These are phyloP conservation scores for Gonocerus acuteangulatus DNA, from an alignment of 2,888 invertebrate genomes.

Conservation along the genomic window DNA sequence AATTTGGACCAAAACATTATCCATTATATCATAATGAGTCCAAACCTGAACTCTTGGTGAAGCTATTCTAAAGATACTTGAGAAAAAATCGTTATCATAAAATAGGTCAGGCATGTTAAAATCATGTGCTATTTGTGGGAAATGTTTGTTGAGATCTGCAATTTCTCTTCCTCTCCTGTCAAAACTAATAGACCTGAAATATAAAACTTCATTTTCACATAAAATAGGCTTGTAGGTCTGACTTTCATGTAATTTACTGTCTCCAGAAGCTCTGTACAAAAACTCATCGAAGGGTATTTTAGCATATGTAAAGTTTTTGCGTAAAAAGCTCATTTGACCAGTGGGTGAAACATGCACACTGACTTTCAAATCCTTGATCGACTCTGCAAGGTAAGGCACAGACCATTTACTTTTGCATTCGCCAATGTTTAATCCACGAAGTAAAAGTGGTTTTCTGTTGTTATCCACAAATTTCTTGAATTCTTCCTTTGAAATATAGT, in stretches of 20 bases:
- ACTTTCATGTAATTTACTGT: conserved; percentile 12
- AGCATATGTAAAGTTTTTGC: conserved; percentile 49
- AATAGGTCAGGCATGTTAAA: conserved; percentile 46
- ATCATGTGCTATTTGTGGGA: conserved; percentile 46
- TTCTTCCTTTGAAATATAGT: conserved; percentile 22
- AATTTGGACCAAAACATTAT: conserved; percentile 49
- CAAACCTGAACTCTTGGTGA: conserved; percentile 48
- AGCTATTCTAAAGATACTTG: conserved; percentile 49
- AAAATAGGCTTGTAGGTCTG: conserved; percentile 37
- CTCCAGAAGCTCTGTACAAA: conserved; percentile 42
- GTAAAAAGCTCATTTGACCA: conserved; percentile 47
- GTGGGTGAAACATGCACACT: conserved; percentile 47
- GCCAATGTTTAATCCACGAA: conserved; percentile 46
- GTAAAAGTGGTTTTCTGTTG: conserved; percentile 42
- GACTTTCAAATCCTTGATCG: conserved; percentile 43
- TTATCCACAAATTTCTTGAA: conserved; percentile 22
- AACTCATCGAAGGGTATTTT: conserved; percentile 45
- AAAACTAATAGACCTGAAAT: conserved; percentile 45
- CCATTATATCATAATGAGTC: conserved; percentile 54
- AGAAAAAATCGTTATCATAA: conserved; percentile 45
- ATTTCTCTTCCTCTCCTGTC: conserved; percentile 47
- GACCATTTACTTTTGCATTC: conserved; percentile 46
- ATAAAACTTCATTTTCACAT: conserved; percentile 40
- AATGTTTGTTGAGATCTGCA: conserved; percentile 46
- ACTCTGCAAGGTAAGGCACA: conserved; percentile 44